Percentiles rank a stretch among this genome's conserved stretches.
These are phyloP conservation scores for Lagodon rhomboides DNA, from an alignment of 2,797 vertebrate genomes.

Conservation along the genomic window DNA sequence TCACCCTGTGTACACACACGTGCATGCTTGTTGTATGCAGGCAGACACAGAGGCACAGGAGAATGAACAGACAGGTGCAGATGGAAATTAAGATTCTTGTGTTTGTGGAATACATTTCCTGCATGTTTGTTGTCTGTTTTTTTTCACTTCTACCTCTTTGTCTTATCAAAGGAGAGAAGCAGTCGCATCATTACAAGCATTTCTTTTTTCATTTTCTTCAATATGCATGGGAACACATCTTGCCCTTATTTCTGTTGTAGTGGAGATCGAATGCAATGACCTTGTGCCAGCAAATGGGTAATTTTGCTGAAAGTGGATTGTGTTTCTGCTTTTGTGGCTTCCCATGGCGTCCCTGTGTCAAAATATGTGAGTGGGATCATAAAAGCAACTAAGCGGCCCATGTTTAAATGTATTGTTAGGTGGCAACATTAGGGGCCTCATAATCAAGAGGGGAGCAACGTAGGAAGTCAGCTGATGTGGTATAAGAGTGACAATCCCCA, in stretches of 20 bases:
- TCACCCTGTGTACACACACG: conserved; percentile 13
- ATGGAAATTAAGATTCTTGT: not conserved
- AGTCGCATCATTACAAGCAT: not conserved
- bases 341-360: not conserved
- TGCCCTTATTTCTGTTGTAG: not conserved
- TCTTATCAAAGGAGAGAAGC: not conserved
- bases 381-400: too few species aligned
- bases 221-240: conserved; percentile 12
- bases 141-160: not conserved
- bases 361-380: conserved; percentile 1
- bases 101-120: not conserved
- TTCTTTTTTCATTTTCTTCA: not conserved
- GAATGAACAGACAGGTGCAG: not conserved
- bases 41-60: not conserved
- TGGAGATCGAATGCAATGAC: conserved; percentile 23
- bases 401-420: too few species aligned
- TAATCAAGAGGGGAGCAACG: too few species aligned
- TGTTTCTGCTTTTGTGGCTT: conserved; percentile 12
- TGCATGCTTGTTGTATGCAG: not conserved
- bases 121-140: not conserved
- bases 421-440: too few species aligned
- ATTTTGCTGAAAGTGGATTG: conserved; percentile 30
- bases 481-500: too few species aligned
- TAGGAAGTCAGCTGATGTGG: too few species aligned
- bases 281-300: conserved; percentile 25